Base-by-base conservation (phyloP, 1,140 invertebrate species). In the Drosophila guanche region DNA sequence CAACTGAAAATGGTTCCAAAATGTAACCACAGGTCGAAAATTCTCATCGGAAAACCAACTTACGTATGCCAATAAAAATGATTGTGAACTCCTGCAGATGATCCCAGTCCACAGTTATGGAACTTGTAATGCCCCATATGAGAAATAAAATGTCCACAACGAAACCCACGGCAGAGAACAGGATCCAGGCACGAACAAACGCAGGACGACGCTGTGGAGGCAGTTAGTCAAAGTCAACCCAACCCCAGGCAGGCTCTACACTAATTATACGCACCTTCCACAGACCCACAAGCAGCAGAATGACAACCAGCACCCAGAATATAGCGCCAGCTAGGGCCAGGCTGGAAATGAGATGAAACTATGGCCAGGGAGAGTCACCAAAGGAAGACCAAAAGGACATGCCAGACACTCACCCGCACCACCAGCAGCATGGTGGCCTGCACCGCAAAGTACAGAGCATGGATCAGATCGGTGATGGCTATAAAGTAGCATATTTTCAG, bases 251-350 rank as follows among this genome's bases (percentile, higher is more conserved):
- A 41, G 29, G 8, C 5, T 10, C 8, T 10, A 10, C 5, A 33
- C n/a, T 5, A 16, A n/a, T 25, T 14, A 8, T n/a, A 76, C 79
- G 0, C 16, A 85, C 80, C 81, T 74, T 80, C 37, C 23, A 66
- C 5, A 85, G 54, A 1, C 80, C 80, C 56, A 86, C 80, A 8
- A 85, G 16, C 8, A 86, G 29, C 23, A 81, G 2, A 5, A 80
- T 45, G 0, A 86, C 80, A 37, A 76, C 62, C 4, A 73, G 37
- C 4, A 77, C 60, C 80, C 80, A 85, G 23, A 86, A 86, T 48
- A 76, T 59, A 8, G 79, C 67, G 5, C 81, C 81, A n/a, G 73
- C 5, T 3, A 86, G n/a, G 2, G 80, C 81, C 40, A 85, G 45
- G 16, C 58, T 8, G 4, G 77, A 63, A 37, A 59, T 60, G 1